phyloP scores from a whole-genome alignment of 2,113 vertebrate species.

The Gymnogyps californianus region DNA sequence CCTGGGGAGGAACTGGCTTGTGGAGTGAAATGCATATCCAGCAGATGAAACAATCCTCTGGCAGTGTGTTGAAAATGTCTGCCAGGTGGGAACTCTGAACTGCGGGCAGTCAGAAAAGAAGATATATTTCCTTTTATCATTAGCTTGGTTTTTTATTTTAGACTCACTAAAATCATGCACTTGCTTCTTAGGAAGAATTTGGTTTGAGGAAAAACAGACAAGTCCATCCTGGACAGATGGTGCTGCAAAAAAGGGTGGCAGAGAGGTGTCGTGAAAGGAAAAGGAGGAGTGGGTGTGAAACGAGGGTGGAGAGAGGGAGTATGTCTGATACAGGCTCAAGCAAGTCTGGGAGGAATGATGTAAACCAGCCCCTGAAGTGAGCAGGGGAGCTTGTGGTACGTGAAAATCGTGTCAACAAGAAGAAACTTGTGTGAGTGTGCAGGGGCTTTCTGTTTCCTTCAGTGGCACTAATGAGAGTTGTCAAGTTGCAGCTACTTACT shows the following conservation, averaged over 20 bases:
- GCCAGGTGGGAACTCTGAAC: not conserved
- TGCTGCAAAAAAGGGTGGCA: not conserved
- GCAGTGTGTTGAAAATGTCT: not conserved
- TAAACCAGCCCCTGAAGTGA: not conserved
- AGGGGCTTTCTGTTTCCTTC: not conserved
- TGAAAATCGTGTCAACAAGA: not conserved
- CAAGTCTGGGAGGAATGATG: not conserved
- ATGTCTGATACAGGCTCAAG: not conserved
- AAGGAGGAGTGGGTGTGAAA: not conserved
- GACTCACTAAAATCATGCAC: accelerated
- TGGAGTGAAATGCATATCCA: not conserved
- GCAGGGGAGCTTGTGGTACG: not conserved
- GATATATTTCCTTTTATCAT: not conserved
- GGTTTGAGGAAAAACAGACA: not conserved
- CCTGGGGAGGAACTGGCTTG: not conserved
- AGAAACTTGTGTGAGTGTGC: not conserved
- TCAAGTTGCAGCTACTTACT: not conserved
- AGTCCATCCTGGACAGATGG: not conserved
- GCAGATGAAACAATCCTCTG: not conserved
- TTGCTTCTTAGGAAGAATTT: not conserved
- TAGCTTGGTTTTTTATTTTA: not conserved
- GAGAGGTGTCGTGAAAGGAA: not conserved
- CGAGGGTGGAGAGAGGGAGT: not conserved
- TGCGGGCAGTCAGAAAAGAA: not conserved
- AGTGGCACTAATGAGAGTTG: not conserved